phyloP scores from a whole-genome alignment of 2,113 vertebrate genomes.

The Pseudolaguvia tuberculata region DNA sequence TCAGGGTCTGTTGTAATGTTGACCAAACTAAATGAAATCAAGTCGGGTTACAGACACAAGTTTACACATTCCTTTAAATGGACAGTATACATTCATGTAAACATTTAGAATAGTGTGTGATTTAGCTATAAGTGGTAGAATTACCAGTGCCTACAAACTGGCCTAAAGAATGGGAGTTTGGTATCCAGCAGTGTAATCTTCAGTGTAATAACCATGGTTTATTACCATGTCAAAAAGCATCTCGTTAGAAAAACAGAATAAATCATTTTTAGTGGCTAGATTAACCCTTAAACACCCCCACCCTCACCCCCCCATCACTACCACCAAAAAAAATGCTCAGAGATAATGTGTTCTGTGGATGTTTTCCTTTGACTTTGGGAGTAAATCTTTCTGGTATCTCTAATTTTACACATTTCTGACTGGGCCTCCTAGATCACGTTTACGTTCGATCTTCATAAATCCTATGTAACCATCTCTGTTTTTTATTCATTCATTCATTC shows the following conservation, averaged over 20 bases:
- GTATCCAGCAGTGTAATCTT: slow-evolving; percentile 5
- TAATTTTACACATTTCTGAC: slow-evolving; percentile 45
- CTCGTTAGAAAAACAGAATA: slow-evolving; percentile 11
- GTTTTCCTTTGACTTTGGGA: slow-evolving; percentile 24
- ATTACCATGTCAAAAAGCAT: neutral
- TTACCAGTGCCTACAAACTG: neutral
- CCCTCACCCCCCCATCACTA: slow-evolving; percentile 38
- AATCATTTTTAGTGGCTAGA: slow-evolving; percentile 40
- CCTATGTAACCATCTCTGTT: no score
- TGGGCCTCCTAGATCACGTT: slow-evolving; percentile 26
- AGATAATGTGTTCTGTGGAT: slow-evolving; percentile 41
- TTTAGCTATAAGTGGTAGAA: neutral
- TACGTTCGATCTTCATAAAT: neutral
- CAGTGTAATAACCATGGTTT: neutral
- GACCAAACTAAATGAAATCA: no score
- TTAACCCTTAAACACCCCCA: slow-evolving; percentile 46
- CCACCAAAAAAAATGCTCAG: slow-evolving; percentile 33
- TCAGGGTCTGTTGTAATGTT: no score
- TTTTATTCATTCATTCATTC: no score
- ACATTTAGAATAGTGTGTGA: neutral
- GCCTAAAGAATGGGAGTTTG: neutral
- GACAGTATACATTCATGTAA: neutral
- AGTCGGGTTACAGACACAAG: neutral
- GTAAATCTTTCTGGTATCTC: slow-evolving; percentile 25
- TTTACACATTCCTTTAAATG: neutral